phyloP scores from a whole-genome alignment of 2,113 vertebrate species.

The Pelecanoides urinatrix region DNA sequence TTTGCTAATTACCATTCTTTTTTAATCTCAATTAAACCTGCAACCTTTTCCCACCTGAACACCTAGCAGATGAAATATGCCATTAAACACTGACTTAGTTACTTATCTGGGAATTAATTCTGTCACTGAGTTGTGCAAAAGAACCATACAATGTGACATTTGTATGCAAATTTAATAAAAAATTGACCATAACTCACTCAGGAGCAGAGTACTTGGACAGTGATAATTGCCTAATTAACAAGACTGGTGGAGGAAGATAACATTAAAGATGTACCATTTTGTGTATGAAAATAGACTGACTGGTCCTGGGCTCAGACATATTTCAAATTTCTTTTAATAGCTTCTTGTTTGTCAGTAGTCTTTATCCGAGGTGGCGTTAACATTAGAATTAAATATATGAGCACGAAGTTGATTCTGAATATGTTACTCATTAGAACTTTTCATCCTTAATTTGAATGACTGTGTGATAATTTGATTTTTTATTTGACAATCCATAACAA shows the following conservation, averaged over 20 bases:
- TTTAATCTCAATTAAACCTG: background rate
- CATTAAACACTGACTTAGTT: background rate
- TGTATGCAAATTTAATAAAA: background rate
- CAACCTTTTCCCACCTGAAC: background rate
- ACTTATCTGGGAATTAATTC: background rate
- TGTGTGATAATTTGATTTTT: background rate
- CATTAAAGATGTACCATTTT: background rate
- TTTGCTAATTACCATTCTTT: background rate
- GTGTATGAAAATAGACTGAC: background rate
- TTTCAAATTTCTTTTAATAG: background rate
- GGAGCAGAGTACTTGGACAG: background rate
- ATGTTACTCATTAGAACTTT: background rate
- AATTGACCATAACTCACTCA: background rate
- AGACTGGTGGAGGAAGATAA: background rate
- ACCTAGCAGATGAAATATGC: background rate
- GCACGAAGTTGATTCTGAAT: background rate
- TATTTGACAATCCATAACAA: background rate
- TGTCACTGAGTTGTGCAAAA: background rate
- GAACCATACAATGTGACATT: background rate
- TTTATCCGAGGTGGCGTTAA: background rate
- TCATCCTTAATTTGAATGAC: background rate
- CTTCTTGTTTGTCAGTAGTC: background rate
- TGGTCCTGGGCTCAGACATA: background rate
- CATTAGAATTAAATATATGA: background rate
- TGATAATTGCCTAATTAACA: conserved; percentile 10